Conservation (phyloP, 2,888 invertebrate species). For the Torymus auratus region DNA sequence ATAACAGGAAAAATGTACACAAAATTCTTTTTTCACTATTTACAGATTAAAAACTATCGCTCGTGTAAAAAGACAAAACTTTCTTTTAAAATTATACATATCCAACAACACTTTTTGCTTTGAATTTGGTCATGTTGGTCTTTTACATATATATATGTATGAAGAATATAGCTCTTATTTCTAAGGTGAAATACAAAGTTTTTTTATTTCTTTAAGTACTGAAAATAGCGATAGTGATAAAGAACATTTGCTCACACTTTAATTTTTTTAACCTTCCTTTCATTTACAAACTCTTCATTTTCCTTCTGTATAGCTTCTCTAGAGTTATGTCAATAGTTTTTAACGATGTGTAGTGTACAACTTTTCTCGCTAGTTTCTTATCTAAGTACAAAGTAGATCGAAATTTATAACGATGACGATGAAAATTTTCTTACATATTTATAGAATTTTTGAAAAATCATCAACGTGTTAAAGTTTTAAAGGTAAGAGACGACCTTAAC, state of each 20-base stretch:
- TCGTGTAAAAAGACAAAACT: slow-evolving; percentile 24
- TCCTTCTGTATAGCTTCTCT: not conserved
- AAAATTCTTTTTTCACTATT: slow-evolving; percentile 45
- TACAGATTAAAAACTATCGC: slow-evolving; percentile 31
- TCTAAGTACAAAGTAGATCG: slow-evolving; percentile 19
- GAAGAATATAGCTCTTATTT: slow-evolving; percentile 36
- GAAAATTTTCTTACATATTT: slow-evolving; percentile 19
- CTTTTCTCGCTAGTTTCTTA: not conserved
- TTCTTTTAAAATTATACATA: slow-evolving; percentile 36
- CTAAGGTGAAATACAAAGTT: slow-evolving; percentile 27
- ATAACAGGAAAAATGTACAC: slow-evolving; percentile 46
- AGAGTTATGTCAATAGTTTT: slow-evolving; percentile 1
- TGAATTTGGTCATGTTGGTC: slow-evolving; percentile 42
- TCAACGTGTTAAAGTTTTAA: not conserved
- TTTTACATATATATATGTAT: not conserved
- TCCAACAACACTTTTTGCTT: slow-evolving; percentile 33
- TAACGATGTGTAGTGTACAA: not conserved
- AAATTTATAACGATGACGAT: not conserved
- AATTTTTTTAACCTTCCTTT: slow-evolving; percentile 16
- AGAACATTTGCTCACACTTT: slow-evolving; percentile 2
- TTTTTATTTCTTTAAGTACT: slow-evolving; percentile 22
- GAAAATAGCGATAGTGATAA: slow-evolving; percentile 35
- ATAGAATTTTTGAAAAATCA: not conserved
- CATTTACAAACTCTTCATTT: slow-evolving; percentile 20
- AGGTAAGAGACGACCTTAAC: not conserved